Evolutionary conservation across 1,140 invertebrate genomes (phyloP).

Genomic region (Tyrophagus putrescentiae): DNA sequence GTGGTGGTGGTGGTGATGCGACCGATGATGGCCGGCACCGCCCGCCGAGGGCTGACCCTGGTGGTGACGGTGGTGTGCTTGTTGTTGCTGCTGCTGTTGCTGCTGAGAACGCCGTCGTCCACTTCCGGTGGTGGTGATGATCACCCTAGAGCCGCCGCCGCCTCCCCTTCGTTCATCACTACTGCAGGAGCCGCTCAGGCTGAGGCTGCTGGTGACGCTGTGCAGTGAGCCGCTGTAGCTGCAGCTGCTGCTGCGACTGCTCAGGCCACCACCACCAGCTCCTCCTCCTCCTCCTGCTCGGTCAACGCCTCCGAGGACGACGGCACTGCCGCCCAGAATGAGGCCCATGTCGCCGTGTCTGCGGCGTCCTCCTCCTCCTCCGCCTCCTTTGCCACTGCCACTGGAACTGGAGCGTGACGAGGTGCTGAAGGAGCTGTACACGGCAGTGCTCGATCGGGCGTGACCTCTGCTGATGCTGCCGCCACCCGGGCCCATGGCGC

Average conservation of each 20-base stretch:
- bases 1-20: background rate
- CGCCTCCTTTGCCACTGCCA: background rate
- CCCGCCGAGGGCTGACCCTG: background rate
- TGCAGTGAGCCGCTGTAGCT: too few species aligned
- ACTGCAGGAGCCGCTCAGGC: background rate
- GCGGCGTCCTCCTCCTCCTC: too few species aligned
- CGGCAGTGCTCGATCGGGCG: background rate
- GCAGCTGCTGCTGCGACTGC: background rate
- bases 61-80: background rate
- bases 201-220: background rate
- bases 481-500: background rate
- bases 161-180: background rate
- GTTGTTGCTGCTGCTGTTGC: background rate
- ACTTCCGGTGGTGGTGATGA: background rate
- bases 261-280: background rate
- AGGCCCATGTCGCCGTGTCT: too few species aligned
- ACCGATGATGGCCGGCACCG: background rate
- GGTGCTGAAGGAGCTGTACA: background rate
- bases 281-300: background rate
- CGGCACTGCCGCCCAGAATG: too few species aligned
- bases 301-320: background rate
- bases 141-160: background rate
- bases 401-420: conserved; percentile 1
- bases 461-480: background rate
- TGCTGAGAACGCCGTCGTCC: background rate